Evolutionary conservation across 37 sponge, comb jelly and placozoan genomes (phyloP).

Genomic region (Ianthella basta): DNA sequence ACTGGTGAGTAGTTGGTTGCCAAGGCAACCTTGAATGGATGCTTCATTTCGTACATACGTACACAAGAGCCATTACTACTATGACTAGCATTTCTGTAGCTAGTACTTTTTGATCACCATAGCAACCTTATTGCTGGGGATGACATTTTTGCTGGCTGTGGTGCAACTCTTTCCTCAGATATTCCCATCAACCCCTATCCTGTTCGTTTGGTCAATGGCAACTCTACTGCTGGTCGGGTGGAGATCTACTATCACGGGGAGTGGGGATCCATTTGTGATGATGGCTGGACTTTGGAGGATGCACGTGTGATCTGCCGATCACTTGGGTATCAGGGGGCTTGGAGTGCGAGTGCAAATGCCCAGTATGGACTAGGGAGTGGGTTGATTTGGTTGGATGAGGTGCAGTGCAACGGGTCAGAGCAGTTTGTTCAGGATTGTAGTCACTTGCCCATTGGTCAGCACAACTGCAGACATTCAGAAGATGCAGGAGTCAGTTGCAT

Average conservation of each 20-base stretch:
- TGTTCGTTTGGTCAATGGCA: conserved; percentile 26
- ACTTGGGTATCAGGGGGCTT: conserved; percentile 33
- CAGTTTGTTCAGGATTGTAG: conserved; percentile 30
- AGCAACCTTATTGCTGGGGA: too few species aligned
- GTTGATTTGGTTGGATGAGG: conserved; percentile 49
- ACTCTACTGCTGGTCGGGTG: conserved; percentile 21
- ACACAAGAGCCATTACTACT: too few species aligned
- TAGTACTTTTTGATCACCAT: too few species aligned
- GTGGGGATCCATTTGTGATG: conserved; percentile 52
- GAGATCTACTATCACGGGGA: conserved; percentile 36
- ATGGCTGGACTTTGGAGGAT: conserved; percentile 2
- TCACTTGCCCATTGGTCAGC: neutral
- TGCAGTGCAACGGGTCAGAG: conserved; percentile 40
- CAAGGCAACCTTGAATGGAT: too few species aligned
- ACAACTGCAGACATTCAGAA: conserved; percentile 33
- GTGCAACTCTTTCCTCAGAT: neutral
- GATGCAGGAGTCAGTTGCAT: conserved; percentile 44
- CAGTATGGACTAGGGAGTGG: neutral
- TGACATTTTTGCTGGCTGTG: too few species aligned
- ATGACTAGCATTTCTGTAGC: too few species aligned
- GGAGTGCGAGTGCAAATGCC: neutral
- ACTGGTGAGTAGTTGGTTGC: conserved; percentile 3
- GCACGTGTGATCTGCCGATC: conserved; percentile 29
- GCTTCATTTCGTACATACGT: too few species aligned
- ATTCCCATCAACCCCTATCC: conserved; percentile 15